Base-by-base conservation (phyloP, 2,797 vertebrate species). In the Masticophis lateralis region DNA sequence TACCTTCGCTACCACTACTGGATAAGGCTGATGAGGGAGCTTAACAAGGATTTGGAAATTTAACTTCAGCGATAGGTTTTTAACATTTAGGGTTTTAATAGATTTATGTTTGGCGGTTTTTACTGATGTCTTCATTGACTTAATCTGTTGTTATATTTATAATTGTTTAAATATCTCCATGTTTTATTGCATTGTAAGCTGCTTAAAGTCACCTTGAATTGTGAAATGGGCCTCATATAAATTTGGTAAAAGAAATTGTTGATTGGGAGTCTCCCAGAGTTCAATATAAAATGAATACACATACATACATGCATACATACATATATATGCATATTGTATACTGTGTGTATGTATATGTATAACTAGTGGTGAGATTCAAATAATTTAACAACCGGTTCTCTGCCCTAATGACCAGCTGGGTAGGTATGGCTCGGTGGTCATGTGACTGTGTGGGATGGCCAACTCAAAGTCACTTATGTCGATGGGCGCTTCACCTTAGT, bases 251-350 rank as follows among this genome's bases (percentile, higher is more conserved):
- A 74, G 32, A 37, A 74, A 37, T 74, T 7, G n/a, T 32, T 69
- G n/a, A 69, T 74, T 74, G 66, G 32, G 66, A 74, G 66, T 7
- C n/a, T 74, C 16, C 16, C 66, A 74, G 66, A 74, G 6, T 18
- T 37, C 66, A 74, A 37, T 37, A 74, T 74, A 74, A 74, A 16
- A 37, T 37, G 66, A 69, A 18, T n/a, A 69, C n/a, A 8, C 6
- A 69, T n/a, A 2, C n/a, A 18, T 32, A 3, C 0, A 69, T n/a
- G 5, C n/a, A 18, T 32, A 3, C 1, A 69, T 32, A 8, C 1
- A 32, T 2, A 69, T 4, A 66, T 66, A 66, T n/a, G 11, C 28
- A 12, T 69, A 69, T 1, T 32, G 2, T 37, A 69, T 69, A 32
- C 13, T 63, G 27, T 59, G 18, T 63, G 27, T 13, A n/a, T 63